Percentiles rank a stretch among this genome's conserved stretches.
phyloP scores from a whole-genome alignment of 2,113 vertebrate genomes.

The Pterocles burchelli region DNA sequence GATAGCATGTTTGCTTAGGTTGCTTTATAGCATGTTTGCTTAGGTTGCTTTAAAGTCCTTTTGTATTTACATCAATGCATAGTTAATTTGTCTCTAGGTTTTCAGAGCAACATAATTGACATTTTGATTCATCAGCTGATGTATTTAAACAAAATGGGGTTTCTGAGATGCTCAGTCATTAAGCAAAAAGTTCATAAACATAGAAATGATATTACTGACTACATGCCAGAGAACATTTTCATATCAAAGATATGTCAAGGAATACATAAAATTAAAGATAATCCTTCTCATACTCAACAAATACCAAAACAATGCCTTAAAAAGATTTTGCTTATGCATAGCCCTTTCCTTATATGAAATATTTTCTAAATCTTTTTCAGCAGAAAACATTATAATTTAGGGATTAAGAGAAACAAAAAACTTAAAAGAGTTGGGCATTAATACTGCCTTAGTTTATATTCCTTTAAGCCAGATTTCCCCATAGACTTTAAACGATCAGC shows the following conservation, averaged over 20 bases:
- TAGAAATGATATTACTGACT: background rate
- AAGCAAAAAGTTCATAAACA: background rate
- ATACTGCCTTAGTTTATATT: background rate
- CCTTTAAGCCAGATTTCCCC: background rate
- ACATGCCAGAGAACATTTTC: background rate
- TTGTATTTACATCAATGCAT: background rate
- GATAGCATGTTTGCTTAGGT: background rate
- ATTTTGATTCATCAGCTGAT: constrained; percentile 16
- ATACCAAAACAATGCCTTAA: background rate
- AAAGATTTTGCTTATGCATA: background rate
- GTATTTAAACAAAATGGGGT: background rate
- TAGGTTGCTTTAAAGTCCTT: background rate
- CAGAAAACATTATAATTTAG: background rate
- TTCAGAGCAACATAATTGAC: background rate
- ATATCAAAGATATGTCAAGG: background rate
- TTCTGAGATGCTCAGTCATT: background rate
- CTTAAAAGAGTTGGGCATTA: background rate
- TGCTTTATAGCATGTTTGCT: background rate
- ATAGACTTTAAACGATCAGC: background rate
- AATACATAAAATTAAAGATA: background rate
- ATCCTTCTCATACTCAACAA: background rate
- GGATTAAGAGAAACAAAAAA: background rate
- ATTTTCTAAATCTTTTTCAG: background rate
- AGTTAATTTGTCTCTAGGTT: background rate
- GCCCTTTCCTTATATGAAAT: background rate